A percentile compares a stretch with the other conserved stretches of the same genome.
Conservation (phyloP, 2,888 invertebrate genomes). For the Hartigia nigra region DNA sequence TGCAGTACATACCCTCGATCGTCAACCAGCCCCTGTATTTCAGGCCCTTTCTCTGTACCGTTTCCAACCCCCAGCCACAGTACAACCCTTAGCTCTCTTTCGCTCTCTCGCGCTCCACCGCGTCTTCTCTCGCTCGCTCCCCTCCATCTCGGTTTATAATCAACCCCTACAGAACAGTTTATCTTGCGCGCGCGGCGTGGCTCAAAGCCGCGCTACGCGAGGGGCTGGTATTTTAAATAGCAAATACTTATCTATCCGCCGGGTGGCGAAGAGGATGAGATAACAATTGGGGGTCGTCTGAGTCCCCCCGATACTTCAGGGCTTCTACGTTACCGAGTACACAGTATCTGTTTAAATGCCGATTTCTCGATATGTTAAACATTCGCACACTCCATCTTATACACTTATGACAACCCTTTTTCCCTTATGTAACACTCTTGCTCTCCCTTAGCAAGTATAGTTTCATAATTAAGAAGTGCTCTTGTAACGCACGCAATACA, state of each 20-base stretch:
- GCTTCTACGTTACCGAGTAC: conserved; percentile 3
- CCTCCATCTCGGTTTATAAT: conserved; percentile 55
- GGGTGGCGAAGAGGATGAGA: conserved; percentile 24
- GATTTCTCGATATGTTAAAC: neutral
- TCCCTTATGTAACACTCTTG: neutral
- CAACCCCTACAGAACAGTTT: conserved; percentile 61
- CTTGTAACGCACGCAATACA: neutral
- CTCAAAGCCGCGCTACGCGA: conserved; percentile 20
- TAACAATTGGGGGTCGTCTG: conserved; percentile 15
- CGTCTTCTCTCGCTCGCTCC: conserved; percentile 17
- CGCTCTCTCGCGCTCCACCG: conserved; percentile 25
- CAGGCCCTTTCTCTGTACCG: conserved; percentile 1
- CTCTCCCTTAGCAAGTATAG: neutral
- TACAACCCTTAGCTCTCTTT: conserved; percentile 24
- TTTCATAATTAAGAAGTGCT: neutral
- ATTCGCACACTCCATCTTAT: neutral
- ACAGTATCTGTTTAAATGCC: conserved; percentile 7
- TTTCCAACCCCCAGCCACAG: neutral
- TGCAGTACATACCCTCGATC: conserved; percentile 28
- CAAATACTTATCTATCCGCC: conserved; percentile 54
- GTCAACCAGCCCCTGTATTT: conserved; percentile 25
- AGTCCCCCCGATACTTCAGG: neutral
- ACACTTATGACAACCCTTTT: neutral
- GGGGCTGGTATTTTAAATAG: conserved; percentile 63
- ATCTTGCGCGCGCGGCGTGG: conserved; percentile 49